A percentile compares a stretch with the other conserved stretches of the same genome.
Conservation (phyloP, 2,888 invertebrate genomes). For the Sycophila texana region DNA sequence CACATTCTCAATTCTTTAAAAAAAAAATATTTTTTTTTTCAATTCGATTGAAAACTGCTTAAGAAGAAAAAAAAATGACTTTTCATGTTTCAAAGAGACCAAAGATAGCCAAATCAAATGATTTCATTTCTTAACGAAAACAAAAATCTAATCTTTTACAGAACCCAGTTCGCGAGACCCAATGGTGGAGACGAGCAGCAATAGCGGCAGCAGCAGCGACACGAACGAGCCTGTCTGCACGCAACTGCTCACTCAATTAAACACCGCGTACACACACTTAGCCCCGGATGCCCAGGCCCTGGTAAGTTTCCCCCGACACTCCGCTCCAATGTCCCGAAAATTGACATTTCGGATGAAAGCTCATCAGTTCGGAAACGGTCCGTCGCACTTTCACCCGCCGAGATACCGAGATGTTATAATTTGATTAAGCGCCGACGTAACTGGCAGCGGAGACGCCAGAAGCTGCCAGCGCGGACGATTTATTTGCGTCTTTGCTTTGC, state of each 20-base stretch:
- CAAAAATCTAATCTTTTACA: constrained; percentile 54
- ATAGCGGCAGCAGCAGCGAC: constrained; percentile 70
- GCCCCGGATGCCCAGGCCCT: constrained; percentile 74
- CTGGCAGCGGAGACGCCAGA: constrained; percentile 10
- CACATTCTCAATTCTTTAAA: too few relatives aligned
- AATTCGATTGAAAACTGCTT: too few relatives aligned
- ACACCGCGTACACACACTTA: constrained; percentile 73
- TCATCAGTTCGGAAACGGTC: too few relatives aligned
- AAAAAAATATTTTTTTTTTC: too few relatives aligned
- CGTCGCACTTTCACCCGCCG: background rate
- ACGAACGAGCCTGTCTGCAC: constrained; percentile 73
- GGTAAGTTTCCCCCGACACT: constrained; percentile 64
- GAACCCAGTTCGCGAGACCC: constrained; percentile 74
- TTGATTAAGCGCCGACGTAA: constrained; percentile 11
- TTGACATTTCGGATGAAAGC: background rate
- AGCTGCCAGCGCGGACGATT: constrained; percentile 39
- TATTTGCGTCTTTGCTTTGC: constrained; percentile 43
- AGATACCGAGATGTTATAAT: background rate
- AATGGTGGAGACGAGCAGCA: constrained; percentile 73
- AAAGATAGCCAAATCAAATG: background rate
- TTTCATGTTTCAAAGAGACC: background rate
- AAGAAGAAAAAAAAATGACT: background rate
- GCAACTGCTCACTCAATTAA: constrained; percentile 72
- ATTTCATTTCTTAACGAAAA: background rate
- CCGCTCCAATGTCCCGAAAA: too few relatives aligned